A percentile compares a stretch with the other conserved stretches of the same genome.
phyloP scores from a whole-genome alignment of 2,888 invertebrate genomes.

The Dorcus hopei region DNA sequence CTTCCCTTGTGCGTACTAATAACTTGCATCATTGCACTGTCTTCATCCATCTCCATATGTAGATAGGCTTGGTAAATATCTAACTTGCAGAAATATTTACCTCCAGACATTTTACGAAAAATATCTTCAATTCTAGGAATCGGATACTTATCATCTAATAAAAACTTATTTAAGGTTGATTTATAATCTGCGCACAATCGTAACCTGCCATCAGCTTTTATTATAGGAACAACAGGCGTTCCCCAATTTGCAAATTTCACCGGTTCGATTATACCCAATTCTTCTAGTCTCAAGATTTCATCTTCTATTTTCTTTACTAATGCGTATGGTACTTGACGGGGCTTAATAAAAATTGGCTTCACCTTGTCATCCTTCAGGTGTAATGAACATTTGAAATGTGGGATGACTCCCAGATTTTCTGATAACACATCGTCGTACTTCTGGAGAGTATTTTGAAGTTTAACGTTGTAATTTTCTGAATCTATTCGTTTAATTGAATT shows the following conservation, averaged over 20 bases:
- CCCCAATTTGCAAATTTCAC: conserved; percentile 8
- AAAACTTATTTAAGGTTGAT: conserved; percentile 32
- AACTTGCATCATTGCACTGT: conserved; percentile 4
- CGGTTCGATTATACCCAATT: neutral
- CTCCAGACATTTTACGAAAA: conserved; percentile 20
- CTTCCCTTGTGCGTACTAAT: conserved; percentile 31
- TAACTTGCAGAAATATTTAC: conserved; percentile 20
- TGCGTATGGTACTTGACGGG: too few relatives aligned
- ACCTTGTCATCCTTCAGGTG: neutral
- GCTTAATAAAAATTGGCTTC: too few relatives aligned
- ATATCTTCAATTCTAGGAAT: conserved; percentile 26
- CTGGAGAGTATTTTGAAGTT: neutral
- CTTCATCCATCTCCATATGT: conserved; percentile 22
- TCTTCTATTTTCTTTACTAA: too few relatives aligned
- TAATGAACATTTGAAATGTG: neutral
- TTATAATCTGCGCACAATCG: conserved; percentile 8
- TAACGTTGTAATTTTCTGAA: neutral
- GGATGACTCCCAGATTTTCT: neutral
- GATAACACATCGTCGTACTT: conserved; percentile 2
- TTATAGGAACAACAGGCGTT: neutral
- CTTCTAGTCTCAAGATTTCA: too few relatives aligned
- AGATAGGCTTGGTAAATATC: conserved; percentile 24
- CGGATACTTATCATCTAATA: conserved; percentile 30
- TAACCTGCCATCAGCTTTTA: too few relatives aligned
- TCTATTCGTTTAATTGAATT: too few relatives aligned